A percentile compares a stretch with the other conserved stretches of the same genome.
These are phyloP conservation scores for Punctoribates punctum DNA, from an alignment of 2,888 invertebrate genomes.

Conservation along the genomic window DNA sequence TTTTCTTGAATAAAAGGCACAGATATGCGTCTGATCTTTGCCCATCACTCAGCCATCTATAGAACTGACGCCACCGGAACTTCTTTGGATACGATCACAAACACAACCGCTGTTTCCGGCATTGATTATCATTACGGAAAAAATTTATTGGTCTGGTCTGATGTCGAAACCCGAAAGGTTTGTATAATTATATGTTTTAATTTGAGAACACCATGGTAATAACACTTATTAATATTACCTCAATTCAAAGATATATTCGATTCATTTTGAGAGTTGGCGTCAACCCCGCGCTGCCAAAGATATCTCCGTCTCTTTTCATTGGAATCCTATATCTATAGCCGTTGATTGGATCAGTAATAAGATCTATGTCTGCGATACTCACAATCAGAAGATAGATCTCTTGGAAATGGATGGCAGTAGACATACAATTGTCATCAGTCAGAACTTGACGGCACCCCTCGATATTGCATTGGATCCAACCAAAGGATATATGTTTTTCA, in stretches of 20 bases:
- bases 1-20: conserved; percentile 49
- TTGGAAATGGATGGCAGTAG: conserved; percentile 80
- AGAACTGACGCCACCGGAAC: conserved; percentile 66
- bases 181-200: conserved; percentile 14
- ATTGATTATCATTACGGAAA: conserved; percentile 75
- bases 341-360: conserved; percentile 97
- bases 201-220: background rate
- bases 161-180: conserved; percentile 59
- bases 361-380: conserved; percentile 86
- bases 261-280: conserved; percentile 43
- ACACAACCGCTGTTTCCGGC: conserved; percentile 78
- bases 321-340: conserved; percentile 85
- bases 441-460: conserved; percentile 82
- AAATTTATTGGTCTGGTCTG: conserved; percentile 82
- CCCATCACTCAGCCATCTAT: conserved; percentile 68
- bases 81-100: conserved; percentile 62
- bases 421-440: conserved; percentile 85
- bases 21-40: conserved; percentile 62
- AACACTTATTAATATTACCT: background rate
- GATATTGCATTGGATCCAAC: conserved; percentile 92
- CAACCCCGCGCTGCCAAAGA: conserved; percentile 39
- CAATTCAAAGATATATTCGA: conserved; percentile 42
- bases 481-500: conserved; percentile 65
- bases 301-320: conserved; percentile 73
- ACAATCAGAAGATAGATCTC: conserved; percentile 90